A percentile compares a stretch with the other conserved stretches of the same genome.
These are phyloP conservation scores for Fragum fragum DNA, from an alignment of 2,888 invertebrate genomes.

Conservation along the genomic window DNA sequence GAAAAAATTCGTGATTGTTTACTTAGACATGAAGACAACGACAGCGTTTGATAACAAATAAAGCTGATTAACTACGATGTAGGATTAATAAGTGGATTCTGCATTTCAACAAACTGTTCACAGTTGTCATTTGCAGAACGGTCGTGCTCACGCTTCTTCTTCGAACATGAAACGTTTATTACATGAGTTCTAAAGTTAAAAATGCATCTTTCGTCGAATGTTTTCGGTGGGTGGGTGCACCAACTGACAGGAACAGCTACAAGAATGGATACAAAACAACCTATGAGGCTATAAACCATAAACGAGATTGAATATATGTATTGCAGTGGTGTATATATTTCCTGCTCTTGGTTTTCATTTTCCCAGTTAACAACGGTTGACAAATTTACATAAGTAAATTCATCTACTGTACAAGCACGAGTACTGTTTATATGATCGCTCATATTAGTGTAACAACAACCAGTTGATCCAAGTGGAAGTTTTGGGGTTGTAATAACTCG, in stretches of 20 bases:
- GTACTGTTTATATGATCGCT: background rate
- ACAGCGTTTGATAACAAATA: too few species aligned
- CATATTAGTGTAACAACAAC: background rate
- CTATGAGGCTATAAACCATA: background rate
- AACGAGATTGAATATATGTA: background rate
- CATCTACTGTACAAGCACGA: background rate
- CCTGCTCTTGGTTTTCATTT: background rate
- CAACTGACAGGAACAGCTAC: slow-evolving; percentile 7
- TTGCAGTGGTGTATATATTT: background rate
- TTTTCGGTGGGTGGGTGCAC: background rate
- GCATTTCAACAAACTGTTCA: too few species aligned
- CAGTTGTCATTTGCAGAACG: too few species aligned
- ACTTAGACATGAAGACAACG: too few species aligned
- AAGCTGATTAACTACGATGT: too few species aligned
- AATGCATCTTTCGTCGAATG: background rate
- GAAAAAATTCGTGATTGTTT: too few species aligned
- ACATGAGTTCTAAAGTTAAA: background rate
- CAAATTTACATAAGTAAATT: background rate
- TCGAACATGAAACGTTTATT: background rate
- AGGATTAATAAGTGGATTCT: too few species aligned
- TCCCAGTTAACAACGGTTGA: background rate
- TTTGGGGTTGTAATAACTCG: background rate
- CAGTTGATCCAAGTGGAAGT: background rate
- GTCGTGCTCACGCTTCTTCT: background rate
- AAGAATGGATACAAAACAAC: background rate